Percentiles rank a stretch among this genome's conserved stretches.
Conservation (phyloP, 1,140 invertebrate genomes). For the Pentalonia nigronervosa region DNA sequence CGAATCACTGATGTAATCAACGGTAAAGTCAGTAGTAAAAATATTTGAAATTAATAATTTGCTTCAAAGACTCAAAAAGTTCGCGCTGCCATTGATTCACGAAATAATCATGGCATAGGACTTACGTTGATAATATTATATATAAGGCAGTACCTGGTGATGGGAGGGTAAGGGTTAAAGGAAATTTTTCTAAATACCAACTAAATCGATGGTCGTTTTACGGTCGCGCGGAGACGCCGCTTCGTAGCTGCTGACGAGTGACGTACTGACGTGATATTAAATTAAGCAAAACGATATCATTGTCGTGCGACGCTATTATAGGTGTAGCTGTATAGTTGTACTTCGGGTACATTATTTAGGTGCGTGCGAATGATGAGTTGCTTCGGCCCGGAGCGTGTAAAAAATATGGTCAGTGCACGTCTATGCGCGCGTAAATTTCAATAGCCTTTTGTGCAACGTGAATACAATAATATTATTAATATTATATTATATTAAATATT, state of each 20-base stretch:
- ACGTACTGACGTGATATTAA: background rate
- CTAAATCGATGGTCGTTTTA: background rate
- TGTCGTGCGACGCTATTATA: background rate
- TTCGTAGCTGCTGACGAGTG: background rate
- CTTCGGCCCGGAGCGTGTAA: background rate
- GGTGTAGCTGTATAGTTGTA: background rate
- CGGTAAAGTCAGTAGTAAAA: too few relatives aligned
- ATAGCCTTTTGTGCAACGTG: background rate
- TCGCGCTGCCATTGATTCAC: too few relatives aligned
- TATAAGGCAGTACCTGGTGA: too few relatives aligned
- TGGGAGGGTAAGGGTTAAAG: background rate
- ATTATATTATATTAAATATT: slow-evolving; percentile 10
- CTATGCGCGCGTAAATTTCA: background rate
- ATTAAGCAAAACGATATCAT: slow-evolving; percentile 5
- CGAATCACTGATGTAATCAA: too few relatives aligned
- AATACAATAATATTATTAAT: background rate
- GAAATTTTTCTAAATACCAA: background rate
- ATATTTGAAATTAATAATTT: too few relatives aligned
- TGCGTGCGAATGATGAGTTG: background rate
- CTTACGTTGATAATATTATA: too few relatives aligned
- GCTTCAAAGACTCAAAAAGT: too few relatives aligned
- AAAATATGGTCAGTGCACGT: background rate
- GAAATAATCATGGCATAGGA: too few relatives aligned
- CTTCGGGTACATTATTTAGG: background rate
- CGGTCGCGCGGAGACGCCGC: background rate